Evolutionary conservation across 1,140 invertebrate genomes (phyloP).

Genomic region (Solenopsis fugax): DNA sequence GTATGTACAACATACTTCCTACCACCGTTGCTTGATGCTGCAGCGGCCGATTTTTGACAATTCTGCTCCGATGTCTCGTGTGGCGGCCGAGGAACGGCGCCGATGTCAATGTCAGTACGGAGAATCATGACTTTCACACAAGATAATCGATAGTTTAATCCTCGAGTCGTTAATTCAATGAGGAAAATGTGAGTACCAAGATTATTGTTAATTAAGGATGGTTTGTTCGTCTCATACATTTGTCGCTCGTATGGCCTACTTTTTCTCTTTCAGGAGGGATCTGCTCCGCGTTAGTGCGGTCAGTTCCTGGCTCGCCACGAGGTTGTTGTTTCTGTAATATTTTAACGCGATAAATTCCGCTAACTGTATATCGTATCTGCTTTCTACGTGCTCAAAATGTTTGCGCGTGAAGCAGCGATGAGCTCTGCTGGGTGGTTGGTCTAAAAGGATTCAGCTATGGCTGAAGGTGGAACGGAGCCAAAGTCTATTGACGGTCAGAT

Average conservation of each 20-base stretch:
- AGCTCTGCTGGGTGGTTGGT: conserved; percentile 9
- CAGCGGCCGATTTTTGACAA: too few relatives aligned
- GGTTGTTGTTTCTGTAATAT: not conserved
- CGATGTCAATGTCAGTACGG: not conserved
- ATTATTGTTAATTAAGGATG: not conserved
- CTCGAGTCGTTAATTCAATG: not conserved
- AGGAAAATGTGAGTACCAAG: conserved; percentile 41
- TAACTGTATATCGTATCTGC: not conserved
- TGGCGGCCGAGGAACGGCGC: not conserved
- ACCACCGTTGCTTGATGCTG: too few relatives aligned
- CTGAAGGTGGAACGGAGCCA: conserved; percentile 83
- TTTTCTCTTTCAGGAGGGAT: conserved; percentile 8
- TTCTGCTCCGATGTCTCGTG: conserved; percentile 3
- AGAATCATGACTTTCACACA: not conserved
- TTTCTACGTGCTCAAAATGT: not conserved
- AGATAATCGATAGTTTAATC: conserved; percentile 8
- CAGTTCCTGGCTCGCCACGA: not conserved
- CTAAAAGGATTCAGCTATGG: conserved; percentile 78
- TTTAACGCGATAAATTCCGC: not conserved
- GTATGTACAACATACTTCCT: too few relatives aligned
- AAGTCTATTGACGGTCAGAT: conserved; percentile 83
- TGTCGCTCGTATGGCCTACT: not conserved
- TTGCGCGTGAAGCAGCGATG: not conserved
- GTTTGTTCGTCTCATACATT: not conserved
- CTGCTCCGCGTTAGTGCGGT: not conserved